Evolutionary conservation across 2,113 vertebrate species (phyloP), one percentile per base, ranked within the genome.

Genomic region (Sakesphorus luctuosus): DNA sequence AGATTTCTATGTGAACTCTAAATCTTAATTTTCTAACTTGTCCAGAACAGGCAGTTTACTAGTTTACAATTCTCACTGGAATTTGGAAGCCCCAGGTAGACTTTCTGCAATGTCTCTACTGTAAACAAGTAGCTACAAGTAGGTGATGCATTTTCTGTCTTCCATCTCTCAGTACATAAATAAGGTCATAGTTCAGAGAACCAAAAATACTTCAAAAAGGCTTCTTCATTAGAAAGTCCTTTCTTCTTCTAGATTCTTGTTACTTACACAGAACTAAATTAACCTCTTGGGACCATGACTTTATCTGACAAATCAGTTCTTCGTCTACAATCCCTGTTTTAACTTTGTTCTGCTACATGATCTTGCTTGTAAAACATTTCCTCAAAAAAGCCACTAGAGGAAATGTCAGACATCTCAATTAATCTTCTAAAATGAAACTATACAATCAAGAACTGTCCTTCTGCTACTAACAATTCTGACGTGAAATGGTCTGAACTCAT

Each of bases 211-310:
- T 65, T 74, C 31, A 50, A 71, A 73, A 69, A 13, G 3, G 0
- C 20, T 63, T 9, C 12, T 47, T 61, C 11, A 68, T 94, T 85
- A 79, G 16, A 68, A 94, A 58, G 53, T 56, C 3, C 28, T 91
- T 93, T 69, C 15, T 66, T 36, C 44, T 83, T 24, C n/a, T 76
- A 81, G 24, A 53, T 79, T 74, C 36, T 78, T 84, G 7, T 69
- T 94, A 35, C 25, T 84, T 83, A 75, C 33, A n/a, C 9, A 91
- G 40, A 90, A 33, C 26, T 90, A 73, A 92, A 90, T 92, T 85
- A 90, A 77, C 14, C 35, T 91, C 13, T 50, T 80, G 82, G 67
- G 88, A 83, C 36, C 6, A 23, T 46, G 53, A 65, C 59, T 82
- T 85, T 65, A 74, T 78, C n/a, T 86, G 71, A 90, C 13, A 93